phyloP scores from a whole-genome alignment of 2,888 invertebrate genomes.

The Dexiosoma caninum region DNA sequence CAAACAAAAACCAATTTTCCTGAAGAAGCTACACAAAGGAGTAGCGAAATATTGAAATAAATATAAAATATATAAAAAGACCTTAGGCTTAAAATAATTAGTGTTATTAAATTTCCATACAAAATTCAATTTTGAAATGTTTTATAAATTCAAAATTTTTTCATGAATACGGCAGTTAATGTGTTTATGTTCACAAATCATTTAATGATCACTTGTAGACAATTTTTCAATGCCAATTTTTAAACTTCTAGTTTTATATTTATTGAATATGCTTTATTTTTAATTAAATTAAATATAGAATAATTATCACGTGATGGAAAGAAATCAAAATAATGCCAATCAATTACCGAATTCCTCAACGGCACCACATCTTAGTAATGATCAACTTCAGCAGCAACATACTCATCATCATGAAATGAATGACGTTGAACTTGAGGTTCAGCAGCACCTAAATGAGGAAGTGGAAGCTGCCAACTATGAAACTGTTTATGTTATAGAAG shows the following conservation, averaged over 20 bases:
- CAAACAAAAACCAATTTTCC: too few species aligned
- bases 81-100: too few species aligned
- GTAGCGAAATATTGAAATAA: too few species aligned
- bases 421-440: conserved; percentile 56
- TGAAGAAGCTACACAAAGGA: too few species aligned
- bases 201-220: background rate
- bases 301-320: conserved; percentile 45
- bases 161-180: too few species aligned
- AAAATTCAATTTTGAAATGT: too few species aligned
- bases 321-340: conserved; percentile 46
- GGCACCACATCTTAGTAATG: conserved; percentile 48
- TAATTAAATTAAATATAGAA: background rate
- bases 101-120: too few species aligned
- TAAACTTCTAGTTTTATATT: background rate
- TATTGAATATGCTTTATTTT: background rate
- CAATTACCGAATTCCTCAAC: conserved; percentile 55
- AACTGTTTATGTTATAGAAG: conserved; percentile 60
- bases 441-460: conserved; percentile 59
- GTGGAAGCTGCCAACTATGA: conserved; percentile 55
- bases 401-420: conserved; percentile 58
- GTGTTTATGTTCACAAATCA: background rate
- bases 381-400: conserved; percentile 37
- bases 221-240: too few species aligned
- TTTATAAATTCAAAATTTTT: too few species aligned
- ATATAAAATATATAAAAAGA: too few species aligned